Evolutionary conservation across 2,113 vertebrate genomes (phyloP).

Genomic region (Clarias gariepinus): DNA sequence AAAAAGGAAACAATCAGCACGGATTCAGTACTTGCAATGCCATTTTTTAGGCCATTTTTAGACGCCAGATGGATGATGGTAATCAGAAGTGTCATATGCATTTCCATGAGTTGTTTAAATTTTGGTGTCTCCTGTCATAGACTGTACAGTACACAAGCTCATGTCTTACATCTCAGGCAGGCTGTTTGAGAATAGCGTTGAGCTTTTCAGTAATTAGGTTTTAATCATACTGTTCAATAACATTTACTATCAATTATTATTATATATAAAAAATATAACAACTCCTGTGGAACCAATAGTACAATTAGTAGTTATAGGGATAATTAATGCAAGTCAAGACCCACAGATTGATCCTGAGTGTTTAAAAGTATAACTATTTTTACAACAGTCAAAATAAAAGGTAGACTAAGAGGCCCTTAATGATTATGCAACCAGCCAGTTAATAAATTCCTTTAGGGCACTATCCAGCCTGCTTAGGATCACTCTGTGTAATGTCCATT

Average conservation of each 20-base stretch:
- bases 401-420: background rate
- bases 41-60: constrained; percentile 2
- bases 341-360: background rate
- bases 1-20: background rate
- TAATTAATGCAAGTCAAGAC: background rate
- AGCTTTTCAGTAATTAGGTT: background rate
- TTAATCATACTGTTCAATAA: background rate
- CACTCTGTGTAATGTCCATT: constrained; percentile 29
- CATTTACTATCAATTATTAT: background rate
- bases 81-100: background rate
- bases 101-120: background rate
- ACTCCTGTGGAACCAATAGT: background rate
- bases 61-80: background rate
- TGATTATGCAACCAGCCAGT: constrained; percentile 18
- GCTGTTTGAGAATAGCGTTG: background rate
- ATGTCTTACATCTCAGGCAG: background rate
- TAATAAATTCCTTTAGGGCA: constrained; percentile 20
- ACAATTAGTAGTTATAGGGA: background rate
- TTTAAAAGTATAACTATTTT: background rate
- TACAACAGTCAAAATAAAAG: background rate
- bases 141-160: background rate
- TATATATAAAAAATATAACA: too few relatives aligned
- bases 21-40: background rate
- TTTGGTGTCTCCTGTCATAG: background rate
- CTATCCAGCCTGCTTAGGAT: constrained; percentile 11